Evolutionary conservation across 2,113 vertebrate genomes (phyloP), one percentile per base, ranked within the genome.

Genomic region (Centropus bengalensis): DNA sequence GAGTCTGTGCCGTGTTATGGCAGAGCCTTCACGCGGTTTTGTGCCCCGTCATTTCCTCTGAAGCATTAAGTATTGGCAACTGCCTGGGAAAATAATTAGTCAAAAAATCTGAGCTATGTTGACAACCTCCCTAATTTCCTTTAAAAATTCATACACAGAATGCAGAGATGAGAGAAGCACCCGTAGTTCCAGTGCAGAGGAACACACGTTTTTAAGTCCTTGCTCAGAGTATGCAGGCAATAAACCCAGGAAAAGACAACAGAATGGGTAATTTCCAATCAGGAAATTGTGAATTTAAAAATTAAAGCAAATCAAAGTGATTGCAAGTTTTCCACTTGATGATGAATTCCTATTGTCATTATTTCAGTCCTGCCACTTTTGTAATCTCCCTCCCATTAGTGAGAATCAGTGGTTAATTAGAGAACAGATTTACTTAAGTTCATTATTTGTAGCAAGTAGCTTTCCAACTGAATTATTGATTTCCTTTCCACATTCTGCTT

Each of bases 261-360:
- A 15, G 83, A 94, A 88, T 13, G 63, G 93, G 45, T 55, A 26
- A 88, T 85, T 96, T 93, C 89, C 75, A 74, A 74, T 51, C 55
- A 88, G 96, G 94, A 95, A 95, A 95, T 45, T 56, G 63, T 49
- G 69, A 58, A 9, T 49, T 83, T 70, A 77, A 92, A 94, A 94
- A 92, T 76, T 44, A 75, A 94, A 85, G 74, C 74, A 79, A 88
- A 63, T 79, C 45, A 74, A 75, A 92, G 79, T 0, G 6, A 93
- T 33, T 73, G 24, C 47, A 66, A 77, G 45, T 74, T 92, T 85
- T 86, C 89, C 62, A 82, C 62, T 88, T 84, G 28, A 69, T 82
- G 58, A 73, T 76, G 13, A 91, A 76, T 93, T 94, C 77, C 82
- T 51, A 27, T 80, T 87, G 74, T 81, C 90, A 58, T 77, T 89